Conservation (phyloP, 2,797 vertebrate genomes). For the Melanotaenia nigrans region DNA sequence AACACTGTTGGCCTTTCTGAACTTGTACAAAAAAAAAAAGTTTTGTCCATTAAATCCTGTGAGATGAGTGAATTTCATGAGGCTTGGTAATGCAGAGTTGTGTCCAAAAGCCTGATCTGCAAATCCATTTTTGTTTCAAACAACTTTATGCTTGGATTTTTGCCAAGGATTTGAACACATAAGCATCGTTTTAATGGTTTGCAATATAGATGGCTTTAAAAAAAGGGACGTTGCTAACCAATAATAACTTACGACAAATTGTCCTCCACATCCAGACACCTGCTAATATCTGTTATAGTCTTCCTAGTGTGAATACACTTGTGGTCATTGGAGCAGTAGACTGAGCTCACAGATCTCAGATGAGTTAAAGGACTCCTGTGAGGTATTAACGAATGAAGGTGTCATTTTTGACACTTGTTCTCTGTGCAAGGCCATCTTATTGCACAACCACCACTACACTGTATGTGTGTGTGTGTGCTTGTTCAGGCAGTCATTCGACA, state of each 20-base stretch:
- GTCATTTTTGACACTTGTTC: constrained; percentile 39
- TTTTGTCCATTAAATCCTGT: constrained; percentile 47
- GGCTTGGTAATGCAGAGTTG: constrained; percentile 50
- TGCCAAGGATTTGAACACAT: constrained; percentile 48
- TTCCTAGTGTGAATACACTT: constrained; percentile 62
- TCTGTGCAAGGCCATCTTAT: constrained; percentile 47
- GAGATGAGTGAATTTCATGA: constrained; percentile 44
- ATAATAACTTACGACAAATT: constrained; percentile 19
- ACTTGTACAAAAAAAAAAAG: constrained; percentile 51
- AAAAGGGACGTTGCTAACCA: constrained; percentile 2
- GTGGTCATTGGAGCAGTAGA: constrained; percentile 44
- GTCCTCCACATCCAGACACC: constrained; percentile 31
- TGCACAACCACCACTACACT: constrained; percentile 36
- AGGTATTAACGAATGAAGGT: constrained; percentile 45
- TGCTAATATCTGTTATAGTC: constrained; percentile 63
- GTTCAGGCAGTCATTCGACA: constrained; percentile 46
- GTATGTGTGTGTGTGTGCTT: constrained; percentile 21
- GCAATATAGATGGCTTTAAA: constrained; percentile 8
- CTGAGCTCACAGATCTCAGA: constrained; percentile 39
- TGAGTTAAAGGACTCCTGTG: constrained; percentile 27
- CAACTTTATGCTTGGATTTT: constrained; percentile 40
- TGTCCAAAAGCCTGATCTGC: constrained; percentile 45
- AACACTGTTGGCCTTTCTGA: constrained; percentile 72
- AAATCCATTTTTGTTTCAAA: constrained; percentile 51
- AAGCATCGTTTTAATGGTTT: constrained; percentile 13